Evolutionary conservation across 2,797 vertebrate species (phyloP), one percentile per base, ranked within the genome.

Genomic region (Zalophus californianus): DNA sequence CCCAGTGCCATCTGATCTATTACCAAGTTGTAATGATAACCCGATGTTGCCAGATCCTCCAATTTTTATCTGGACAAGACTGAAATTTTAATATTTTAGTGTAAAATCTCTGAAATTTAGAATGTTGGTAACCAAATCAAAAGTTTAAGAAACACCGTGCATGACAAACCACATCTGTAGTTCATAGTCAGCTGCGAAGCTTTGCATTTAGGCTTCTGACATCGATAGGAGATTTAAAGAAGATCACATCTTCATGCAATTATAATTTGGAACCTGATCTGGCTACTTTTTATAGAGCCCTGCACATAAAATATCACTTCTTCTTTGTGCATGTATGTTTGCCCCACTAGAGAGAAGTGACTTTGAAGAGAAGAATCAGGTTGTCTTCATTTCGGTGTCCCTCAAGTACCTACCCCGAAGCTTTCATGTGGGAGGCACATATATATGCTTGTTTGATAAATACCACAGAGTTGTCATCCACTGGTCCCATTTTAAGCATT

Each of bases 51-150:
- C 56, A 86, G 62, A 91, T 70, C 35, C 62, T 68, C 20, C 38
- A 38, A 83, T 73, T 96, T 95, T 96, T 87, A 89, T 86, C 82
- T 50, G 10, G 96, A 91, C 20, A 82, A 77, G 32, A 64, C 66
- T 95, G 52, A 73, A 85, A 73, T 90, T 72, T 96, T 85, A 72
- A 82, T 85, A 80, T 68, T 94, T 84, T 80, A n/a, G 23, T 83
- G 25, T 84, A 91, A 92, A 88, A 79, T 96, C 35, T 94, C 64
- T 68, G 70, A 94, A 92, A 78, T 92, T 88, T 90, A 66, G 48
- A 89, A 79, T 48, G 29, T 85, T 87, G 88, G n/a, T 77, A 91
- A 64, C n/a, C 86, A 86, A 92, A 73, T 84, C 52, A 54, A 62
- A 80, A 23, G 52, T 80, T 9, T 48, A 84, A 80, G 50, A 72